phyloP scores from a whole-genome alignment of 2,113 vertebrate species.

The Microtus montanus region DNA sequence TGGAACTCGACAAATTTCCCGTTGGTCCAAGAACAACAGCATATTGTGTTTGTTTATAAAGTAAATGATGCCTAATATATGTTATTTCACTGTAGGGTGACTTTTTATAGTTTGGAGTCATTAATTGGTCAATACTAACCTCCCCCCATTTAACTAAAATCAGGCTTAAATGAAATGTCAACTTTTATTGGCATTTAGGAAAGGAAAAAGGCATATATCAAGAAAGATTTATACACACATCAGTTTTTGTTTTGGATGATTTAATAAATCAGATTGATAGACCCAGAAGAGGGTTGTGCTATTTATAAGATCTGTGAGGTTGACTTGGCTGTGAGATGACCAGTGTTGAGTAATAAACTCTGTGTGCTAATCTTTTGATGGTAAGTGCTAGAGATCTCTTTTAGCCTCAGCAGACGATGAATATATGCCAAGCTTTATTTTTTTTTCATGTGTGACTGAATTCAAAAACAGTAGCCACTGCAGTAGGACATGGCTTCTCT shows the following conservation, averaged over 20 bases:
- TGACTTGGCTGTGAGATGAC: not conserved
- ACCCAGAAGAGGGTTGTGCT: not conserved
- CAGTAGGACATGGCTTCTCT: not conserved
- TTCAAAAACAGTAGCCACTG: not conserved
- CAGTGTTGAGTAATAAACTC: not conserved
- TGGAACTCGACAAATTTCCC: slow-evolving; percentile 9
- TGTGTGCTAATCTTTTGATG: slow-evolving; percentile 32
- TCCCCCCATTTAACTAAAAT: not conserved
- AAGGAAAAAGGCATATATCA: slow-evolving; percentile 32
- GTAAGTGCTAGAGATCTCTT: not conserved
- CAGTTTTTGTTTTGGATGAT: slow-evolving; percentile 34
- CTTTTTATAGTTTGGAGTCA: slow-evolving; percentile 8
- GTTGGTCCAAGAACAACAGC: slow-evolving; percentile 35
- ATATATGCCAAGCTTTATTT: not conserved
- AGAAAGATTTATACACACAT: not conserved
- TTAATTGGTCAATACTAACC: not conserved
- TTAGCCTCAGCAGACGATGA: slow-evolving; percentile 21
- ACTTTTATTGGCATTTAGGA: slow-evolving; percentile 22
- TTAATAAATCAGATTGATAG: not conserved
- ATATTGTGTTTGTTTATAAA: not conserved
- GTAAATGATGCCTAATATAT: not conserved
- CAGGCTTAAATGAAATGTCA: not conserved
- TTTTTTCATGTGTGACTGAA: not conserved
- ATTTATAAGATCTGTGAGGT: not conserved
- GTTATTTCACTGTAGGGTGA: slow-evolving; percentile 39